Evolutionary conservation across 2,888 invertebrate species (phyloP), one percentile per base, ranked within the genome.

Genomic region (Xestoiulus laeticollis): DNA sequence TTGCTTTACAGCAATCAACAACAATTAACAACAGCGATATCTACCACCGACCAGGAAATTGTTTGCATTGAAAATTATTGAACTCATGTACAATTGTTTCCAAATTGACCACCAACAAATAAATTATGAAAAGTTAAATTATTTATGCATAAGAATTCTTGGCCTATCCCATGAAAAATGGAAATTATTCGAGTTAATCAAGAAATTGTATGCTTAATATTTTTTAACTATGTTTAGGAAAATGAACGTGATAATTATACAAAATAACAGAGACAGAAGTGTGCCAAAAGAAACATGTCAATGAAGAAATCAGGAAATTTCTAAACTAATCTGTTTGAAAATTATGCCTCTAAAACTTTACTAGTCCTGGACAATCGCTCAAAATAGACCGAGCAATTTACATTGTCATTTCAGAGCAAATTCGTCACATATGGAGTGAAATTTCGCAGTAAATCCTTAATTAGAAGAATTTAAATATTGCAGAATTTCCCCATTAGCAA

Each of bases 1-100:
- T 87, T 78, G 48, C 87, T 38, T 87, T 19, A 48, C 84, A 68
- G 68, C 68, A 12, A 8, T 68, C 68, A 68, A 68, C 68, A 68
- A 68, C 22, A 68, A 68, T 68, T 68, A 68, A 68, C 68, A 68
- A 68, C 68, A 68, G 68, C 68, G 26, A 68, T 22, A 68, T 68
- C 68, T 68, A 68, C 68, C 68, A 68, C 68, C 68, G 22, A 68
- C 22, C 68, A 68, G 68, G 68, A 68, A 68, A 68, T 68, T 68
- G 68, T 68, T 68, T 68, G 68, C 68, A 68, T 68, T 68, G 48
- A 48, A 48, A 48, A 48, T 48, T 48, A 48, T 48, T 48, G 68
- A 68, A 68, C 4, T 68, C 26, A 22, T 68, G 26, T 68, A 68
- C 68, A 68, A 68, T 68, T 68, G 22, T 68, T 68, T 68, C 68